Conservation (phyloP, 1,140 invertebrate species). For the Tyrophagus putrescentiae region DNA sequence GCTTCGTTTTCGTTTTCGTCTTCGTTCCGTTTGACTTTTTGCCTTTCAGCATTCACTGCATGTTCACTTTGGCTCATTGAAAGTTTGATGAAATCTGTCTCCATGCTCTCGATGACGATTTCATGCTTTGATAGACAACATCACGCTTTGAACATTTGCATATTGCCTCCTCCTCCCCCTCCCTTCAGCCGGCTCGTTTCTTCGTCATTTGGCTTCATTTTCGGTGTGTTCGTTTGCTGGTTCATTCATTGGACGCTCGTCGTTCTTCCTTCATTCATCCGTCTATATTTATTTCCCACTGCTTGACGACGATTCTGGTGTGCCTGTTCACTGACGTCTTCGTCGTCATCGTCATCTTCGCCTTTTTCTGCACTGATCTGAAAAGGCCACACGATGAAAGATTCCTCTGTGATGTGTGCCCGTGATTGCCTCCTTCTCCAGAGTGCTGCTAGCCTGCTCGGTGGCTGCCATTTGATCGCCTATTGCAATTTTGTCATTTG, state of each 20-base stretch:
- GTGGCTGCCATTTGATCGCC: neutral
- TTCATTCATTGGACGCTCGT: too few species aligned
- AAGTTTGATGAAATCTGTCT: constrained; percentile 13
- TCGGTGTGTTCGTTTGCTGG: neutral
- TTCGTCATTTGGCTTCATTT: neutral
- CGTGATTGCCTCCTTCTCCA: neutral
- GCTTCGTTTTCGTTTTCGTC: too few species aligned
- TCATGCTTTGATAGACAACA: constrained; percentile 9
- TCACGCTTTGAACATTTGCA: constrained; percentile 14
- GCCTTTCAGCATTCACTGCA: too few species aligned
- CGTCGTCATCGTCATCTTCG: too few species aligned
- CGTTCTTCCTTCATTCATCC: too few species aligned
- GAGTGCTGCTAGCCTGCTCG: neutral
- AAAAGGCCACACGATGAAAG: neutral
- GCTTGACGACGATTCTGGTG: too few species aligned
- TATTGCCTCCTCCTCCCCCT: neutral
- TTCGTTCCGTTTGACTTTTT: too few species aligned
- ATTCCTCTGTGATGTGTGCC: constrained; percentile 7
- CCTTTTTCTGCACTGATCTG: too few species aligned
- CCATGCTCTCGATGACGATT: constrained; percentile 3
- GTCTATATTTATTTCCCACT: too few species aligned
- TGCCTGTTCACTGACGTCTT: too few species aligned
- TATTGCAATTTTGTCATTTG: too few species aligned
- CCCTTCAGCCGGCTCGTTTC: neutral
- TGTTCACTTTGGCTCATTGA: constrained; percentile 9